Evolutionary conservation across 2,888 invertebrate species (phyloP).

Genomic region (Drosophila sordidula): DNA sequence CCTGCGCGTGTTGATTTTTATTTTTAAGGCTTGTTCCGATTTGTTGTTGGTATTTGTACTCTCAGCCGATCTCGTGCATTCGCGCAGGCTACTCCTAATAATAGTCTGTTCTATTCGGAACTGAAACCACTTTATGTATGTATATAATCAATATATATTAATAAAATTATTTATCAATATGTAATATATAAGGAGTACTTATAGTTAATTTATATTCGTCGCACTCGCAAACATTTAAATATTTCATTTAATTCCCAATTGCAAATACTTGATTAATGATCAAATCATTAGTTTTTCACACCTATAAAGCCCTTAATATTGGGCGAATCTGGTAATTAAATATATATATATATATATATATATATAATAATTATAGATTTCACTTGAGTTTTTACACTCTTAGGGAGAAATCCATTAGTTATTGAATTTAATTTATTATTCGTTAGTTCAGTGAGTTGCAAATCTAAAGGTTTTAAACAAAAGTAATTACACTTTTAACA

Average conservation of each 20-base stretch:
- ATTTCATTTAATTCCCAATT: background rate
- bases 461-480: background rate
- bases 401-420: background rate
- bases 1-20: constrained; percentile 22
- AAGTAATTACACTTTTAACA: background rate
- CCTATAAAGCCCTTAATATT: background rate
- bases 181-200: constrained; percentile 6
- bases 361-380: background rate
- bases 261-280: background rate
- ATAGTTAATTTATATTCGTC: background rate
- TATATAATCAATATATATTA: constrained; percentile 6
- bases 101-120: constrained; percentile 5
- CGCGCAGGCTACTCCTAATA: background rate
- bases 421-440: background rate
- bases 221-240: too few species aligned
- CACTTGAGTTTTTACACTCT: background rate
- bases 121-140: constrained; percentile 17
- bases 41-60: constrained; percentile 7
- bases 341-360: too few species aligned
- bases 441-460: background rate
- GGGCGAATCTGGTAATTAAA: background rate
- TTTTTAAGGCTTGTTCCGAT: constrained; percentile 9
- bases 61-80: constrained; percentile 27
- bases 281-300: background rate
- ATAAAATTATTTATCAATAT: background rate